A percentile compares a stretch with the other conserved stretches of the same genome.
These are phyloP conservation scores for Trialeurodes vaporariorum DNA, from an alignment of 1,140 invertebrate genomes.

Conservation along the genomic window DNA sequence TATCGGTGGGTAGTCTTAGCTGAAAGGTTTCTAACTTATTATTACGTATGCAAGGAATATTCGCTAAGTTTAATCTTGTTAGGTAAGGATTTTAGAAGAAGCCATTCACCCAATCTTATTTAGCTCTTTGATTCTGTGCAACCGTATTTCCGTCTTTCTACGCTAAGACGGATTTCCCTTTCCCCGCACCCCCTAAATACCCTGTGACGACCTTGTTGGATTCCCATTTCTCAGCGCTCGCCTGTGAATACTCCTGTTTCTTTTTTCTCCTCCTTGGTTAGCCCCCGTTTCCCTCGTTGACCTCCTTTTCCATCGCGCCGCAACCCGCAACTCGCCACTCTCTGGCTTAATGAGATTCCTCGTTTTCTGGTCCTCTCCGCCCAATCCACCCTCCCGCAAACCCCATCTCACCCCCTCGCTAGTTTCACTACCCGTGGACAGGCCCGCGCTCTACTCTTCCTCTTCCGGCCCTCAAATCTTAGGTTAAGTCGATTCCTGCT, in stretches of 20 bases:
- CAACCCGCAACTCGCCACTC: not conserved
- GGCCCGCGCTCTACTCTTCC: not conserved
- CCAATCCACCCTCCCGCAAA: no score
- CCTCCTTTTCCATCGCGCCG: not conserved
- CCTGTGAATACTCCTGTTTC: no score
- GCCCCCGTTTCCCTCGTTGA: not conserved
- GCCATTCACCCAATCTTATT: constrained; percentile 23
- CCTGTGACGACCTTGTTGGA: constrained; percentile 8
- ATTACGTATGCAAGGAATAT: constrained; percentile 1
- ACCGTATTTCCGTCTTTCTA: constrained; percentile 14
- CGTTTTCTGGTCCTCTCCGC: not conserved
- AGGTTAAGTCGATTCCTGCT: not conserved
- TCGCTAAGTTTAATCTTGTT: not conserved
- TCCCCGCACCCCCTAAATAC: constrained; percentile 15
- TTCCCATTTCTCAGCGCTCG: constrained; percentile 4
- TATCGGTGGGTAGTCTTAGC: not conserved
- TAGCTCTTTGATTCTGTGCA: constrained; percentile 24
- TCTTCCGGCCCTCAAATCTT: not conserved
- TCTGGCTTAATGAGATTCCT: not conserved
- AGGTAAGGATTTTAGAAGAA: constrained; percentile 13
- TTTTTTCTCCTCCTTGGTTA: not conserved
- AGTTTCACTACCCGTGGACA: not conserved
- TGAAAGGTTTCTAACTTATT: not conserved
- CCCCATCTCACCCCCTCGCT: no score
- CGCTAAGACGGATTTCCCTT: constrained; percentile 19